phyloP scores from a whole-genome alignment of 2,888 invertebrate genomes.

The Phaedon cochleariae region DNA sequence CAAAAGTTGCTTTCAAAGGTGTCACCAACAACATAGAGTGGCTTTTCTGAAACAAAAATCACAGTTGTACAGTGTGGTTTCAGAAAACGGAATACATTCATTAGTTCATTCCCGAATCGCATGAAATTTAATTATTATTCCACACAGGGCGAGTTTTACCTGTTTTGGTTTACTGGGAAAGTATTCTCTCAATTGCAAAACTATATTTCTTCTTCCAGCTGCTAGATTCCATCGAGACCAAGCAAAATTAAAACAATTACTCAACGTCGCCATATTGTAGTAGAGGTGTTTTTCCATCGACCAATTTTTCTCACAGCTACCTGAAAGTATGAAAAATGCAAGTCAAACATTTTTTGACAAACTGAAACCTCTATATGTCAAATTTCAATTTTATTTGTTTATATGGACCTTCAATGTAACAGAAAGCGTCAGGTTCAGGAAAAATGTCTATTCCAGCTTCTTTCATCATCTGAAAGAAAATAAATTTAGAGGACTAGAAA shows the following conservation, averaged over 20 bases:
- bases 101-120: too few relatives aligned
- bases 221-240: constrained; percentile 76
- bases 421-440: constrained; percentile 79
- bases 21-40: constrained; percentile 68
- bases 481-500: too few relatives aligned
- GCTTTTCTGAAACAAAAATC: constrained; percentile 43
- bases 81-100: not conserved
- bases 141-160: too few relatives aligned
- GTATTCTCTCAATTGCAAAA: constrained; percentile 74
- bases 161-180: constrained; percentile 60
- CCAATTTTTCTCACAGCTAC: constrained; percentile 74
- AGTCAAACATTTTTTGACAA: constrained; percentile 10
- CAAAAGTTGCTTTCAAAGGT: constrained; percentile 72
- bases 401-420: constrained; percentile 75
- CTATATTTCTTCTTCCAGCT: constrained; percentile 69
- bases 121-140: too few relatives aligned
- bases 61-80: too few relatives aligned
- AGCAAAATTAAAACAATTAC: constrained; percentile 78
- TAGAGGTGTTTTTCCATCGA: constrained; percentile 79
- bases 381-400: too few relatives aligned
- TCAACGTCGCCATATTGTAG: constrained; percentile 79
- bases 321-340: constrained; percentile 38
- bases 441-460: constrained; percentile 83
- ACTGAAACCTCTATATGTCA: too few relatives aligned
- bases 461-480: constrained; percentile 52